Base-by-base conservation (phyloP, 2,888 invertebrate species). In the Drosophila conformis region DNA sequence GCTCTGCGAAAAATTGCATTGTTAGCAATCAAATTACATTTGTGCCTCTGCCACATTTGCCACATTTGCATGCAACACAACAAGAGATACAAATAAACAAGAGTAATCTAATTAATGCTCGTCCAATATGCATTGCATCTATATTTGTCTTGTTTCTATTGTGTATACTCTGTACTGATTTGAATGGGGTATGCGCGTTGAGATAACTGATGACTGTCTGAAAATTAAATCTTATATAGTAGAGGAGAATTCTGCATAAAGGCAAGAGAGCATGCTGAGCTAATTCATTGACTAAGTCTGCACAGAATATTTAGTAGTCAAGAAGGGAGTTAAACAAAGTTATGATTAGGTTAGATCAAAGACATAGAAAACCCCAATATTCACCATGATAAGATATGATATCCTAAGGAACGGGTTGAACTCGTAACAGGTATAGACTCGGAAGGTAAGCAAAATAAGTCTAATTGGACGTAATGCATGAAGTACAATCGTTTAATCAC, bases 31-130 rank as follows among this genome's bases (percentile, higher is more conserved):
- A 57, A 59, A 38, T 51, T 49, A 33, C 31, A 51, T 58, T 63
- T 62, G n/a, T 31, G 40, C 25, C 56, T 54, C 49, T 21, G 65
- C 78, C 40, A 60, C 48, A 66, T 73, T 73, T 21, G 65, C 78
- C 40, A 60, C 48, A 66, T 73, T 73, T 82, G 73, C 82, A 82
- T 78, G 61, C 67, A 52, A 40, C 13, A 21, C 8, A 27, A 36
- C 2, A 40, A 38, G 29, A 64, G 40, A 36, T 36, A 11, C 11
- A 31, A 52, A 35, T 33, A 33, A 8, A 21, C 51, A 52, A 36
- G 10, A 52, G 25, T 59, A 73, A 73, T 65, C 66, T 69, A 77
- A 77, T 81, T 77, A 78, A 67, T 64, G 60, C 21, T n/a, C 21
- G 3, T 48, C 15, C 54, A 80, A 73, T 69, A 69, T 66, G 61